Conservation (phyloP, 1,140 invertebrate genomes). For the Drosophila arawakana region DNA sequence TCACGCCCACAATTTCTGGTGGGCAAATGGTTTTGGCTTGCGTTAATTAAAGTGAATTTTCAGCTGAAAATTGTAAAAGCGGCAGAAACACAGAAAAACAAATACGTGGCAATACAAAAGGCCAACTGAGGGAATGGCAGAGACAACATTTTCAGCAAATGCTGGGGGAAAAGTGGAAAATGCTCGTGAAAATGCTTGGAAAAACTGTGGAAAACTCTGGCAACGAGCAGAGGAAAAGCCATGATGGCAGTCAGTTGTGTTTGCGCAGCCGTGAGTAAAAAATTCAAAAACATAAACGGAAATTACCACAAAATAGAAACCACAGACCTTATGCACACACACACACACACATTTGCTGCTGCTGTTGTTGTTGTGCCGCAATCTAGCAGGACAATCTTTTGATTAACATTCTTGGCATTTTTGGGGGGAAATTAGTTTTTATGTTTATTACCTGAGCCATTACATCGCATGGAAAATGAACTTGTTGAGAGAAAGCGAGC, state of each 20-base stretch:
- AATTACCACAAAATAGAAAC: constrained; percentile 83
- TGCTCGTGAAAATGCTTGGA: constrained; percentile 2
- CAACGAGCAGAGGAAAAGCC: constrained; percentile 37
- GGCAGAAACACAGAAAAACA: constrained; percentile 64
- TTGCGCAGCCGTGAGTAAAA: constrained; percentile 81
- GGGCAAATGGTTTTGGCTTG: constrained; percentile 9
- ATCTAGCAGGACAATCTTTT: constrained; percentile 82
- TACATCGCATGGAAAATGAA: constrained; percentile 69
- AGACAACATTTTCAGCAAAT: constrained; percentile 54
- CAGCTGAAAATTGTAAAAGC: constrained; percentile 64
- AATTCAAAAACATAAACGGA: constrained; percentile 83
- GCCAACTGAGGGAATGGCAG: constrained; percentile 24
- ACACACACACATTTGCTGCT: constrained; percentile 41
- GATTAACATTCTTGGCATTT: constrained; percentile 81
- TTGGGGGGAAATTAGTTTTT: constrained; percentile 82
- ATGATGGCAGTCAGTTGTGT: constrained; percentile 66
- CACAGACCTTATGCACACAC: constrained; percentile 59
- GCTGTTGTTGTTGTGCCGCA: constrained; percentile 58
- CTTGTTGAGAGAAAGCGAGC: constrained; percentile 58
- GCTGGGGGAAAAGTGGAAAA: not conserved
- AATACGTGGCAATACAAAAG: constrained; percentile 54
- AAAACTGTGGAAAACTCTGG: constrained; percentile 33
- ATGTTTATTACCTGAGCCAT: constrained; percentile 82
- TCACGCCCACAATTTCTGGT: constrained; percentile 7
- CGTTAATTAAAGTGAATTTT: constrained; percentile 74